Conservation (phyloP, 2,797 vertebrate species). For the Siniperca obscura region DNA sequence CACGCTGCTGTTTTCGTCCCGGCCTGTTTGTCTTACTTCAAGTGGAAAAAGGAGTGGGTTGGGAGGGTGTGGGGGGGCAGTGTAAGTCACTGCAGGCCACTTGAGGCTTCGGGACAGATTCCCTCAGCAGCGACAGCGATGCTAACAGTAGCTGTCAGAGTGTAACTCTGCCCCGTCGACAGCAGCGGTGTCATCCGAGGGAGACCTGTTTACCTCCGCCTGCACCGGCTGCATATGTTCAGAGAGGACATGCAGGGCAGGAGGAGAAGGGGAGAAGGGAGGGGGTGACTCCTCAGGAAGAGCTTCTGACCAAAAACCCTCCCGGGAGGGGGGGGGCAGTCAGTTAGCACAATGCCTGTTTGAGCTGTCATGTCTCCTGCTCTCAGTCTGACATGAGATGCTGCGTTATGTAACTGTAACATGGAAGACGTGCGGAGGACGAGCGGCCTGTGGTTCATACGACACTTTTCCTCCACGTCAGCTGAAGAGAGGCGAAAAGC, state of each 20-base stretch:
- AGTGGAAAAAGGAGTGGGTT: slow-evolving; percentile 35
- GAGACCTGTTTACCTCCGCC: slow-evolving; percentile 56
- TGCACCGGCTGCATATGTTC: slow-evolving; percentile 43
- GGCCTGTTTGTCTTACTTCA: slow-evolving; percentile 36
- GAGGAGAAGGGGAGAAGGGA: neutral
- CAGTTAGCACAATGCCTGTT: slow-evolving; percentile 35
- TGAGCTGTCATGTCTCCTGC: slow-evolving; percentile 37
- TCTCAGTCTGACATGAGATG: slow-evolving; percentile 21
- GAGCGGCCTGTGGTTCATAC: neutral
- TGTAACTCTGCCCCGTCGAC: slow-evolving; percentile 46
- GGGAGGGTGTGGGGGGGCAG: neutral
- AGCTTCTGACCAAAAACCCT: slow-evolving; percentile 25
- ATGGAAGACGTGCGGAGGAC: neutral
- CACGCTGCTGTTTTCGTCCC: slow-evolving; percentile 8
- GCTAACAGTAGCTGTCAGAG: slow-evolving; percentile 68
- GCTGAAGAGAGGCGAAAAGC: neutral
- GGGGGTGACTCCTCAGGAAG: slow-evolving; percentile 17
- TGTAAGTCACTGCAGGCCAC: slow-evolving; percentile 35
- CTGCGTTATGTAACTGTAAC: slow-evolving; percentile 15
- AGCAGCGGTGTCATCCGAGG: slow-evolving; percentile 56
- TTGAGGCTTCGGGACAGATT: slow-evolving; percentile 48
- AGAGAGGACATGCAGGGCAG: slow-evolving; percentile 26
- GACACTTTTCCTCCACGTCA: neutral
- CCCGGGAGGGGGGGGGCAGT: slow-evolving; percentile 7
- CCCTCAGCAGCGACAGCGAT: slow-evolving; percentile 53